phyloP scores from a whole-genome alignment of 2,888 invertebrate species.

The Acleris laterana region DNA sequence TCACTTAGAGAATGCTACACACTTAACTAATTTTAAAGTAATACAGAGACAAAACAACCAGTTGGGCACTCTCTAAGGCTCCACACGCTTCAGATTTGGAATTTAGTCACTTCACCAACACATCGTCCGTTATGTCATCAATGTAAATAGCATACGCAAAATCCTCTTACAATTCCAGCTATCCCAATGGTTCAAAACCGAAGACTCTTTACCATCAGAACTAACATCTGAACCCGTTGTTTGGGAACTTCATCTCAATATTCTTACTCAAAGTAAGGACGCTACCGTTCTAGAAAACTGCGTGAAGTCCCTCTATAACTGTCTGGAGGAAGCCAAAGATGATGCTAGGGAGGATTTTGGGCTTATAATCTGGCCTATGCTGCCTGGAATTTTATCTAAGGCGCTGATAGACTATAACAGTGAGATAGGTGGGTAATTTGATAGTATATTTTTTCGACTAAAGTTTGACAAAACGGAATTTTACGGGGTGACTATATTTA shows the following conservation, averaged over 20 bases:
- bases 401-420: conserved; percentile 61
- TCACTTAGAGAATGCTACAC: too few species aligned
- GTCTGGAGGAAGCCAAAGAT: conserved; percentile 61
- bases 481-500: too few species aligned
- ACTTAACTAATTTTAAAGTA: too few species aligned
- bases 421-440: conserved; percentile 56
- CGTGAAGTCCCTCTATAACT: conserved; percentile 58
- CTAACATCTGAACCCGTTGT: conserved; percentile 60
- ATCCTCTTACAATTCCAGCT: conserved; percentile 49
- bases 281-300: conserved; percentile 56
- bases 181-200: conserved; percentile 70
- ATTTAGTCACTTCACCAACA: too few species aligned
- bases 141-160: too few species aligned
- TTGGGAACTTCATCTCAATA: conserved; percentile 68
- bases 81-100: too few species aligned
- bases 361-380: conserved; percentile 59
- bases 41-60: too few species aligned
- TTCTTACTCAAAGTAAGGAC: conserved; percentile 59
- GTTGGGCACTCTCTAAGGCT: too few species aligned
- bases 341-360: conserved; percentile 59
- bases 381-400: conserved; percentile 66
- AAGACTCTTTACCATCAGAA: conserved; percentile 66
- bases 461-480: too few species aligned
- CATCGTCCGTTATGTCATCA: too few species aligned
- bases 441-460: too few species aligned